These are phyloP conservation scores for Scaptomyza polygonia DNA, from an alignment of 2,888 invertebrate species.

Conservation along the genomic window DNA sequence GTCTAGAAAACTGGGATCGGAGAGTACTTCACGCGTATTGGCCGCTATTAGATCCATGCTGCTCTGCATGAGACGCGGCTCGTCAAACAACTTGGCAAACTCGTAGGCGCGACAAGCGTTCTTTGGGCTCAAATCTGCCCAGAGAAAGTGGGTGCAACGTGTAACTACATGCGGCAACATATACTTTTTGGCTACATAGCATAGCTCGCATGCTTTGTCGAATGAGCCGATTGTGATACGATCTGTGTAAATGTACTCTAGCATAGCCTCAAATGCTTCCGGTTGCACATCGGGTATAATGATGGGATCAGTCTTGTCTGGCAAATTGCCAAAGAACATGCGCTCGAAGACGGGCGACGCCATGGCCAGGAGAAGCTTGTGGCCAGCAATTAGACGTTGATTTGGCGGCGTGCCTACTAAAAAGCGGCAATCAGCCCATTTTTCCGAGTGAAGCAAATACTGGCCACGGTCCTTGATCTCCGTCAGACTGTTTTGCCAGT, in stretches of 20 bases:
- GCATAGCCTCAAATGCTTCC: constrained; percentile 92
- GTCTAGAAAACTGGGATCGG: constrained; percentile 91
- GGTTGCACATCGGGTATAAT: constrained; percentile 93
- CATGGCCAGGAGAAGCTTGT: constrained; percentile 93
- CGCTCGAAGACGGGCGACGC: constrained; percentile 94
- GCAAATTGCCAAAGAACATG: constrained; percentile 94
- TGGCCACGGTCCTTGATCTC: constrained; percentile 90
- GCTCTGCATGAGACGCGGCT: constrained; percentile 91
- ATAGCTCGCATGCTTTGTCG: constrained; percentile 93
- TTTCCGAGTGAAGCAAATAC: constrained; percentile 90
- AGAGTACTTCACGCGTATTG: constrained; percentile 90
- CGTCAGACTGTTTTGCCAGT: constrained; percentile 91
- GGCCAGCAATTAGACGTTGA: constrained; percentile 90
- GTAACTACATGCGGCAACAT: constrained; percentile 93
- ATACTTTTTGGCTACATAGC: constrained; percentile 95
- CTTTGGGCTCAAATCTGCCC: constrained; percentile 88
- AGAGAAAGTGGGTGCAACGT: constrained; percentile 92
- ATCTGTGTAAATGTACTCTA: constrained; percentile 94
- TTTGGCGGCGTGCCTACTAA: constrained; percentile 91
- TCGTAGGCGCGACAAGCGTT: constrained; percentile 94
- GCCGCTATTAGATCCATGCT: constrained; percentile 92
- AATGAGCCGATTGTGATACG: constrained; percentile 91
- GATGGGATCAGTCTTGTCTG: constrained; percentile 91
- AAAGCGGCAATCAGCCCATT: constrained; percentile 94
- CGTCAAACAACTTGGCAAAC: constrained; percentile 93